Percentiles rank a stretch among this genome's conserved stretches.
phyloP scores from a whole-genome alignment of 2,888 invertebrate species.

The Limnephilus rhombicus region DNA sequence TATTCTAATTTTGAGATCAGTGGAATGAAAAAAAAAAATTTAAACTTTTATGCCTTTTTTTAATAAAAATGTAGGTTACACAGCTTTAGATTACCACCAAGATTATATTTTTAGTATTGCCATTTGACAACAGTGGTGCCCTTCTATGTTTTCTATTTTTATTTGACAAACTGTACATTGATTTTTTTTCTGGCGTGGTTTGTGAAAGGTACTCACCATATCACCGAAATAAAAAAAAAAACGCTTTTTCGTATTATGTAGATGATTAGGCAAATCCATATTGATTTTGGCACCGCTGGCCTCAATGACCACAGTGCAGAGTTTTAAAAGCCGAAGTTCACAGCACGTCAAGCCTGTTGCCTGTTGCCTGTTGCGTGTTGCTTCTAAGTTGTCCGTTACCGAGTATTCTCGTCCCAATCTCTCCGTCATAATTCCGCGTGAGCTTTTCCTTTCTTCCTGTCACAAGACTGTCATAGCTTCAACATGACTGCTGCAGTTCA shows the following conservation, averaged over 20 bases:
- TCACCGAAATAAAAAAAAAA: too few species aligned
- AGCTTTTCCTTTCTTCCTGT: neutral
- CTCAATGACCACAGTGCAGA: neutral
- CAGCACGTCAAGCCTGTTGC: neutral
- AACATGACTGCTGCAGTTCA: neutral
- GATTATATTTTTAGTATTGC: too few species aligned
- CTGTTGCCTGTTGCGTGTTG: neutral
- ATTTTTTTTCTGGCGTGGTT: too few species aligned
- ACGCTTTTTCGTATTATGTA: neutral
- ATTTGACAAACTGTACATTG: too few species aligned
- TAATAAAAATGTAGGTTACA: too few species aligned
- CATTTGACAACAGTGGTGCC: too few species aligned
- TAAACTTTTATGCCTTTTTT: too few species aligned
- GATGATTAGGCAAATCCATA: neutral
- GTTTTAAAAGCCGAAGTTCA: neutral
- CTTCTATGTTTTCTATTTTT: too few species aligned
- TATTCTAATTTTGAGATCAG: too few species aligned
- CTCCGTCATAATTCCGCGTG: neutral
- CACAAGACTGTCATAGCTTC: neutral
- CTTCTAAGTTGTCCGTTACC: neutral
- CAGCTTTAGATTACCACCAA: too few species aligned
- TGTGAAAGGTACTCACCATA: too few species aligned
- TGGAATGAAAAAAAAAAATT: too few species aligned
- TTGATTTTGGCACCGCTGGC: neutral
- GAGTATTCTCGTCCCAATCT: neutral